Percentiles rank a stretch among this genome's conserved stretches.
phyloP scores from a whole-genome alignment of 2,797 vertebrate species.

The Lerista edwardsae region DNA sequence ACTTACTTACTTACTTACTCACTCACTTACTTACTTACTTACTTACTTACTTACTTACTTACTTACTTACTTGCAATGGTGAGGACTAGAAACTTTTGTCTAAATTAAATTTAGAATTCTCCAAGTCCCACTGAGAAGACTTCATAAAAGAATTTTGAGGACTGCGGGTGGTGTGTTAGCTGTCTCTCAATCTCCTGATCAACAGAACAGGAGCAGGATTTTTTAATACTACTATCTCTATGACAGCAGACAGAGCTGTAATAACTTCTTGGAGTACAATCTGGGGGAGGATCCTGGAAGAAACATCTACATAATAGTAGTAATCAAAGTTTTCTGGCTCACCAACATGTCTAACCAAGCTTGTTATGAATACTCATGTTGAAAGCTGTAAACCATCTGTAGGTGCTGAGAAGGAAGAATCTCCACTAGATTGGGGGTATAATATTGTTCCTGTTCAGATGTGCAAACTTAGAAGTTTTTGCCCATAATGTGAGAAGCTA shows the following conservation, averaged over 20 bases:
- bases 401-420: conserved; percentile 24
- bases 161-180: not conserved
- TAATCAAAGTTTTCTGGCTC: conserved; percentile 55
- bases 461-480: conserved; percentile 26
- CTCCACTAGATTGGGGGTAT: conserved; percentile 7
- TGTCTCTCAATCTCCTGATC: not conserved
- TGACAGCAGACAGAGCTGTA: not conserved
- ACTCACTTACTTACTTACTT: too few relatives aligned
- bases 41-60: too few relatives aligned
- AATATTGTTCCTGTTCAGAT: conserved; percentile 40
- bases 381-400: conserved; percentile 34
- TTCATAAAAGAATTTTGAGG: not conserved
- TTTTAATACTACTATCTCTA: not conserved
- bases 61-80: too few relatives aligned
- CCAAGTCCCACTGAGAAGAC: not conserved
- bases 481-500: conserved; percentile 39
- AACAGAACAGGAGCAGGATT: not conserved
- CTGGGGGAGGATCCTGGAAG: not conserved
- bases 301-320: conserved; percentile 12
- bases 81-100: not conserved
- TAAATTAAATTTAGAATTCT: not conserved
- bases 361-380: not conserved
- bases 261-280: not conserved
- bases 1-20: too few relatives aligned
- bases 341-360: conserved; percentile 37